Percentiles rank a stretch among this genome's conserved stretches.
These are phyloP conservation scores for Teleiodes luculella DNA, from an alignment of 2,888 invertebrate species.

Conservation along the genomic window DNA sequence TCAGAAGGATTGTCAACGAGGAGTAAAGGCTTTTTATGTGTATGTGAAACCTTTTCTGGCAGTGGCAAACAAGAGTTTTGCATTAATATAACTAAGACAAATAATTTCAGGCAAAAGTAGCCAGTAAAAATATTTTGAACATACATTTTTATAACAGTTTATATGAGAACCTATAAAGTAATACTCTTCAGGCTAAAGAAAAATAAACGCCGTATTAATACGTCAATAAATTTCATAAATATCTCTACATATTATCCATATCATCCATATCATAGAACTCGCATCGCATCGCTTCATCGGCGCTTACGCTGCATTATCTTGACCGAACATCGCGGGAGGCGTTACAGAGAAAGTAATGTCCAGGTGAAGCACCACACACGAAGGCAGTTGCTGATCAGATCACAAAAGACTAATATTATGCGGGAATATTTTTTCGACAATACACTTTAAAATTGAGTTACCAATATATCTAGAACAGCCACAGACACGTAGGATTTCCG, in stretches of 20 bases:
- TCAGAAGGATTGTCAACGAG: slow-evolving; percentile 25
- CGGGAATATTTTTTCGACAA: too few relatives aligned
- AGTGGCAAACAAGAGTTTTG: too few relatives aligned
- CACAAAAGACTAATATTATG: neutral
- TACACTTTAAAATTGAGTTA: too few relatives aligned
- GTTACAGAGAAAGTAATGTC: slow-evolving; percentile 61
- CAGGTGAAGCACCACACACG: slow-evolving; percentile 60
- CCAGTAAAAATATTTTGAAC: too few relatives aligned
- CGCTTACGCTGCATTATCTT: slow-evolving; percentile 55
- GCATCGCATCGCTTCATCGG: slow-evolving; percentile 39
- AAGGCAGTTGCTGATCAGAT: slow-evolving; percentile 29
- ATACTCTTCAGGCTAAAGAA: neutral
- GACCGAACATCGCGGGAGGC: slow-evolving; percentile 56
- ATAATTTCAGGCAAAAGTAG: too few relatives aligned
- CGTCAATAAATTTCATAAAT: slow-evolving; percentile 14
- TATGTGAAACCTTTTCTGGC: too few relatives aligned
- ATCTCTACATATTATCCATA: slow-evolving; percentile 29
- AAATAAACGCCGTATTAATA: neutral
- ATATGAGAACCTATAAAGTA: too few relatives aligned
- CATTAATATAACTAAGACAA: too few relatives aligned
- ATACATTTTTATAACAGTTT: too few relatives aligned
- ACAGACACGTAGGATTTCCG: too few relatives aligned
- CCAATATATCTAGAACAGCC: too few relatives aligned
- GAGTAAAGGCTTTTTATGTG: neutral
- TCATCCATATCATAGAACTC: slow-evolving; percentile 34